Conservation (phyloP, 2,797 vertebrate species). For the Notamacropus eugenii region DNA sequence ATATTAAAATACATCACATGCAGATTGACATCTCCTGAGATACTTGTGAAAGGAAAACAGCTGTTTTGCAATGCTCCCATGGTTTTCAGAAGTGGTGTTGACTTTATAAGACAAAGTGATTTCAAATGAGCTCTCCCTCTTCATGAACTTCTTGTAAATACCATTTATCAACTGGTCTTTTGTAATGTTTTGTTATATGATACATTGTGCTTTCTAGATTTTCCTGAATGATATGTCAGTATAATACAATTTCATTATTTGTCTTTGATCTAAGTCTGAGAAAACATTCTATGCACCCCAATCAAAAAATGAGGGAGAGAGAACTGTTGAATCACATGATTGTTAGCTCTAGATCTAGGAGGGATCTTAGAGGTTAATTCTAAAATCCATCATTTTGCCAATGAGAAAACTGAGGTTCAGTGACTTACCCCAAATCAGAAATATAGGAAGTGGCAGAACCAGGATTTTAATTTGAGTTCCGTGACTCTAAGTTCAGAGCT, state of each 20-base stretch:
- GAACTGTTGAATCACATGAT: background rate
- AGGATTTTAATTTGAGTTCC: background rate
- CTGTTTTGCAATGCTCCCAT: slow-evolving; percentile 72
- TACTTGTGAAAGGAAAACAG: slow-evolving; percentile 72
- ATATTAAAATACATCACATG: slow-evolving; percentile 39
- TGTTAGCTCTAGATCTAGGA: background rate
- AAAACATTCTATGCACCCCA: slow-evolving; percentile 73
- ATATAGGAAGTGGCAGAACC: background rate
- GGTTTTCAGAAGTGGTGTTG: slow-evolving; percentile 74
- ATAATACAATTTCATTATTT: slow-evolving; percentile 75
- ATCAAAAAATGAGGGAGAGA: slow-evolving; percentile 62
- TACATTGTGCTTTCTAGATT: slow-evolving; percentile 71
- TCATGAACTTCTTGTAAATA: slow-evolving; percentile 68
- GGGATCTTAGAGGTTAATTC: background rate
- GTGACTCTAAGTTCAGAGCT: background rate
- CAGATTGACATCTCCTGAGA: slow-evolving; percentile 64
- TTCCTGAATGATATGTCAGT: slow-evolving; percentile 67
- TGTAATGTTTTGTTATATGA: slow-evolving; percentile 67
- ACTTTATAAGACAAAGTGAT: slow-evolving; percentile 76
- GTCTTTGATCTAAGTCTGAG: slow-evolving; percentile 67
- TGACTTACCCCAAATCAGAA: background rate
- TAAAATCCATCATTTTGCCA: background rate
- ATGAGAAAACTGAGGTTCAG: background rate
- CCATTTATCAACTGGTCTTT: slow-evolving; percentile 73
- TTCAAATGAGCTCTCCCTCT: slow-evolving; percentile 68